These are phyloP conservation scores for Mustelus asterias DNA, from an alignment of 2,113 vertebrate genomes.

Conservation along the genomic window DNA sequence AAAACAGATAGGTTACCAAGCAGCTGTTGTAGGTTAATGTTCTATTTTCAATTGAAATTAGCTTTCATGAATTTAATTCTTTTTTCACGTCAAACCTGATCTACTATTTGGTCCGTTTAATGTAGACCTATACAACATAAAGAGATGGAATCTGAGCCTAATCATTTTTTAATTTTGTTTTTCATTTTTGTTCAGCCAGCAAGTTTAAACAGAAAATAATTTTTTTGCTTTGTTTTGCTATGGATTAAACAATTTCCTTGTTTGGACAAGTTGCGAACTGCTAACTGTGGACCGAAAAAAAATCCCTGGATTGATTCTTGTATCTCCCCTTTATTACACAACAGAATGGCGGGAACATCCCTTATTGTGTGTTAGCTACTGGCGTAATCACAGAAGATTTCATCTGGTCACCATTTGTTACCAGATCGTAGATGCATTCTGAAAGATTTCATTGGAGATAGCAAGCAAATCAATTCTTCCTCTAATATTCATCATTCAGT, in stretches of 20 bases:
- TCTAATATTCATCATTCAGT: not conserved
- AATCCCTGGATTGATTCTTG: not conserved
- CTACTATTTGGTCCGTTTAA: not conserved
- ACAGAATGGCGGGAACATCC: not conserved
- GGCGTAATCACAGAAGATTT: not conserved
- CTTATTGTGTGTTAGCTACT: not conserved
- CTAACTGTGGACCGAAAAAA: not conserved
- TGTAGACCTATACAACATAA: not conserved
- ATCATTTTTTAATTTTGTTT: not conserved
- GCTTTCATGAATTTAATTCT: not conserved
- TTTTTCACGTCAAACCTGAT: not conserved
- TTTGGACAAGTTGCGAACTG: not conserved
- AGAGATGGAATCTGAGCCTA: not conserved
- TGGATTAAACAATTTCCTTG: not conserved
- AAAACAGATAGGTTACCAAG: constrained; percentile 25
- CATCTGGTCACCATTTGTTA: not conserved
- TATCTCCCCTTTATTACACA: not conserved
- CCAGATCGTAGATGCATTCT: not conserved
- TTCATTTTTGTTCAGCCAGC: not conserved
- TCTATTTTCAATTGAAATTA: constrained; percentile 22
- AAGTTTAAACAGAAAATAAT: not conserved
- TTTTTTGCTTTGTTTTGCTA: not conserved
- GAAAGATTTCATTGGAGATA: not conserved
- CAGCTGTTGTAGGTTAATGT: constrained; percentile 24
- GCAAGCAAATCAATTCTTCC: not conserved